Evolutionary conservation across 2,113 vertebrate genomes (phyloP).

Genomic region (Ochotona curzoniae): DNA sequence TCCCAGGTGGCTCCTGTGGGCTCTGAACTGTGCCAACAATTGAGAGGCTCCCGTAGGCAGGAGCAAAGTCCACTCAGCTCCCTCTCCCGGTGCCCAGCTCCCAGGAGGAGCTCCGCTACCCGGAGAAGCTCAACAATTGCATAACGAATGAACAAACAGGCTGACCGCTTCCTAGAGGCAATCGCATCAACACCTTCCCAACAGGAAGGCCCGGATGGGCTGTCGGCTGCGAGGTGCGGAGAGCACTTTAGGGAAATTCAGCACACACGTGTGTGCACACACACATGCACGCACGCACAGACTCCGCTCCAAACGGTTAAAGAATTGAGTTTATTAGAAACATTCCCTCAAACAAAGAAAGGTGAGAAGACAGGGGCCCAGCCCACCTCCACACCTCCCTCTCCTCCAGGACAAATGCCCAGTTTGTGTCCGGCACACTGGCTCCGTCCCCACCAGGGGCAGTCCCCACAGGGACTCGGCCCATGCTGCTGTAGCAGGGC

Average conservation of each 20-base stretch:
- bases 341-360: conserved; percentile 48
- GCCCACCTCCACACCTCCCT: conserved; percentile 55
- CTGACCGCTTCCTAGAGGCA: conserved; percentile 32
- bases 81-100: neutral
- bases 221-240: conserved; percentile 22
- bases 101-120: neutral
- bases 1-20: neutral
- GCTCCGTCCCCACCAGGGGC: neutral
- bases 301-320: conserved; percentile 7
- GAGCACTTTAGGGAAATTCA: neutral
- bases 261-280: neutral
- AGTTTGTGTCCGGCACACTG: conserved; percentile 65
- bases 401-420: conserved; percentile 14
- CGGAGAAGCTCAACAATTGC: neutral
- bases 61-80: neutral
- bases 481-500: neutral
- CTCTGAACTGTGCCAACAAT: neutral
- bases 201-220: conserved; percentile 14
- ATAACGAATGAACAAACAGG: conserved; percentile 34
- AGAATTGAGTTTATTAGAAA: conserved; percentile 78
- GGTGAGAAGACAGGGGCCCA: conserved; percentile 51
- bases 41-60: neutral
- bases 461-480: neutral
- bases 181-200: conserved; percentile 27
- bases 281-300: neutral